Evolutionary conservation across 2,888 invertebrate species (phyloP), one percentile per base, ranked within the genome.

Genomic region (Apodemia mormo): DNA sequence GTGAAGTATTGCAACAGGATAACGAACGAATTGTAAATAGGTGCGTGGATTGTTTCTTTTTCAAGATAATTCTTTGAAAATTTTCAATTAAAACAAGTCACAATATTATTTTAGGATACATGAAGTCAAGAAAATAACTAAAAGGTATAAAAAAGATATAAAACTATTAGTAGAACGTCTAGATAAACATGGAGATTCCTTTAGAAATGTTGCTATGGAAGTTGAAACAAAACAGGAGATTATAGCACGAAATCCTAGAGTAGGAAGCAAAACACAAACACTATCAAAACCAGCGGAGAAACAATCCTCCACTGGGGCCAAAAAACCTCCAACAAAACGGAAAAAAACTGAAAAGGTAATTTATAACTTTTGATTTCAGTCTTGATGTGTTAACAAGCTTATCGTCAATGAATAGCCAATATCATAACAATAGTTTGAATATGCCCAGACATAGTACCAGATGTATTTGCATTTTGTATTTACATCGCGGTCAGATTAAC

Each of bases 1-100:
- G 96, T 86, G 95, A 96, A 88, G 94, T 95, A 77, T 90, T 96
- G 76, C 96, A 96, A 82, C 96, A 96, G 94, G 95, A 96, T 82
- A 96, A 96, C 85, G 96, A 96, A 84, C 94, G 96, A 86, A 91
- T 96, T 76, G 95, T 96, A 71, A 94, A 94, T 88, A 94, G 95
- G 95, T 95, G 83, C 79, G 86, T 84, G 79, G 83, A 82, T 78
- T 74, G 66, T 74, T 65, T 72, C 72, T 75, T 65, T 69, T 70
- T 69, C 30, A 7, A 30, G 54, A 40, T 54, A 12, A 40, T 69
- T 65, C 22, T 52, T 22, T n/a, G 68, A 37, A 40, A 37, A 65
- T 40, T 14, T 54, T 37, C 22, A 65, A 65, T 66, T 76, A 77
- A 76, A 40, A 69, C 70, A 72, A 66, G 68, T 78, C 69, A 79